Percentiles rank a stretch among this genome's conserved stretches.
phyloP scores from a whole-genome alignment of 2,888 invertebrate species.

The Leptopilina syphax region DNA sequence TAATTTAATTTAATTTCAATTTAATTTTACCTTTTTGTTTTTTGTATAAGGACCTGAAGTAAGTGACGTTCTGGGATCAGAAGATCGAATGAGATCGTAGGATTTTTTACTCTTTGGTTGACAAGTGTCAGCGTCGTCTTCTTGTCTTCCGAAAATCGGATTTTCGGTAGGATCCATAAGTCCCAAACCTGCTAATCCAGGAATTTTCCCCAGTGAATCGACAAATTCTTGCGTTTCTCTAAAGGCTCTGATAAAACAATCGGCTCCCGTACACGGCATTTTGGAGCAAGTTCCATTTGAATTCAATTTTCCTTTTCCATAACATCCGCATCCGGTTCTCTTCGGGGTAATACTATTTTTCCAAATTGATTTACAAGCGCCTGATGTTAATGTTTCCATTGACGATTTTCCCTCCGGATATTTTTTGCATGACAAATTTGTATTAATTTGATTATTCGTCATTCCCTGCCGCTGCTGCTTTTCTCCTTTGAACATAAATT shows the following conservation, averaged over 20 bases:
- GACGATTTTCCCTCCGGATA: constrained; percentile 39
- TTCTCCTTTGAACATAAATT: neutral
- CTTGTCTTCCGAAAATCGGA: constrained; percentile 61
- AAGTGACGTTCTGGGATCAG: neutral
- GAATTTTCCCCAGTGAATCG: constrained; percentile 62
- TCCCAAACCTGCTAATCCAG: constrained; percentile 63
- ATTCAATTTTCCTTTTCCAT: constrained; percentile 33
- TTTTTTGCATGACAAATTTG: neutral
- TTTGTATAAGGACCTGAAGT: neutral
- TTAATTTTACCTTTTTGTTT: neutral
- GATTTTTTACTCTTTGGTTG: constrained; percentile 23
- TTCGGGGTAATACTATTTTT: constrained; percentile 5
- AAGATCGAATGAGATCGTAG: neutral
- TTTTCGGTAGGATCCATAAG: constrained; percentile 63
- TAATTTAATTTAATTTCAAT: neutral
- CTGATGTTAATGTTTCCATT: constrained; percentile 52
- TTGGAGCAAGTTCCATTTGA: constrained; percentile 54
- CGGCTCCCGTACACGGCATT: constrained; percentile 61
- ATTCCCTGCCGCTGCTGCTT: neutral
- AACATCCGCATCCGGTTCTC: constrained; percentile 37
- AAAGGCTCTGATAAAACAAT: constrained; percentile 60
- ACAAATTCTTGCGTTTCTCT: constrained; percentile 63
- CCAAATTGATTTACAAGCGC: constrained; percentile 49
- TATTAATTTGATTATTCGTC: constrained; percentile 5
- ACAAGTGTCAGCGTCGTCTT: constrained; percentile 42